phyloP scores from a whole-genome alignment of 2,888 invertebrate species.

The Nomada lathburiana region DNA sequence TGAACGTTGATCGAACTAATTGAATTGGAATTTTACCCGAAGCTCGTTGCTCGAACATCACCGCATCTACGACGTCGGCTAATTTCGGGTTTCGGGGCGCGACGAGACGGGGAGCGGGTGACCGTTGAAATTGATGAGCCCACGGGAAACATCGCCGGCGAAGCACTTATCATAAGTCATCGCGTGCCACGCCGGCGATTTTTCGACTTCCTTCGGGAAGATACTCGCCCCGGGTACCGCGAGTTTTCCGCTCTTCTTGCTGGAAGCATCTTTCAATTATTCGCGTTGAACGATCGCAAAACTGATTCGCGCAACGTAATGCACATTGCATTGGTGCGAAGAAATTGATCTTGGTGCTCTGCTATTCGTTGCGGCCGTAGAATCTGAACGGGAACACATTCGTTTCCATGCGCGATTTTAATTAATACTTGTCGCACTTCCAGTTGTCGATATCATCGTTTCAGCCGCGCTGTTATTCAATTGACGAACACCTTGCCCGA shows the following conservation, averaged over 20 bases:
- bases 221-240: slow-evolving; percentile 32
- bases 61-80: slow-evolving; percentile 29
- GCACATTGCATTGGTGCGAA: no score
- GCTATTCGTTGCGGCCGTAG: no score
- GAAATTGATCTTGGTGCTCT: no score
- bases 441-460: no score
- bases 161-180: slow-evolving; percentile 73
- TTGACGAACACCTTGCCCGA: not conserved
- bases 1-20: no score
- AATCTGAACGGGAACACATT: no score
- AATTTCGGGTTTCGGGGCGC: slow-evolving; percentile 37
- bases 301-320: no score
- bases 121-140: slow-evolving; percentile 71
- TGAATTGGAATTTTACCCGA: not conserved
- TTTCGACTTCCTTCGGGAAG: slow-evolving; percentile 63
- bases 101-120: slow-evolving; percentile 56
- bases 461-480: no score
- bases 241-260: not conserved
- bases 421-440: no score
- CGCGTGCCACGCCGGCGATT: slow-evolving; percentile 62
- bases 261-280: no score
- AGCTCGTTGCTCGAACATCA: slow-evolving; percentile 11
- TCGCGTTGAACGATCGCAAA: no score
- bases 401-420: no score
- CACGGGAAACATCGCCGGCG: slow-evolving; percentile 62